These are phyloP conservation scores for Atherinosoma microstoma DNA, from an alignment of 2,797 vertebrate species.

Conservation along the genomic window DNA sequence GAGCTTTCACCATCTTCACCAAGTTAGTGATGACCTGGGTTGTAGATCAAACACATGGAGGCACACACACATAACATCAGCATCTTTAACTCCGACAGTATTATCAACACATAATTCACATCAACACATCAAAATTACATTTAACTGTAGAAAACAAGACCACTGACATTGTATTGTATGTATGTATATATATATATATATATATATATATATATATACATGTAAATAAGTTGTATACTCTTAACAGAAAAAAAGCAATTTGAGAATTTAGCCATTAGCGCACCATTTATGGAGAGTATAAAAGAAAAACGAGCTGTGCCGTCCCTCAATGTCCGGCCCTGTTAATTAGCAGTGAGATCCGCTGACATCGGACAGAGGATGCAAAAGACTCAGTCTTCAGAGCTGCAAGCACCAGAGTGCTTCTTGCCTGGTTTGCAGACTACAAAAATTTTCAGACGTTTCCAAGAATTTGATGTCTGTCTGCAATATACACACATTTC, in stretches of 20 bases:
- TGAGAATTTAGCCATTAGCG: conserved; percentile 76
- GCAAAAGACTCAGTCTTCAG: conserved; percentile 37
- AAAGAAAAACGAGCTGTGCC: conserved; percentile 75
- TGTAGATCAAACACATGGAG: conserved; percentile 52
- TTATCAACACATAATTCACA: neutral
- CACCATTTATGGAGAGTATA: conserved; percentile 75
- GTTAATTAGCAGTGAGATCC: conserved; percentile 76
- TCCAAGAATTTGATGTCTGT: conserved; percentile 2
- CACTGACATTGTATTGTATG: neutral
- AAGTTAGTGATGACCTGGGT: conserved; percentile 95
- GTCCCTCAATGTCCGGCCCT: conserved; percentile 67
- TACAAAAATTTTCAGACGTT: conserved; percentile 20
- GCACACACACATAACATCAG: conserved; percentile 13
- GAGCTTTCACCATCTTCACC: conserved; percentile 98
- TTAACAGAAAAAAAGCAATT: conserved; percentile 71
- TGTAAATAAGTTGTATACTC: conserved; percentile 41
- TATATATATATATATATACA: conserved; percentile 12
- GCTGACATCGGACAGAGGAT: conserved; percentile 77
- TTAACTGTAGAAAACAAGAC: conserved; percentile 18
- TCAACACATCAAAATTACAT: neutral
- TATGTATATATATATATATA: no score
- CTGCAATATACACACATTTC: neutral
- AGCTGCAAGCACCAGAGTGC: neutral
- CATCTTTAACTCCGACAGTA: conserved; percentile 7
- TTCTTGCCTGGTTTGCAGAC: conserved; percentile 2